These are phyloP conservation scores for Poecilia latipinna DNA, from an alignment of 2,113 vertebrate genomes.

Conservation along the genomic window DNA sequence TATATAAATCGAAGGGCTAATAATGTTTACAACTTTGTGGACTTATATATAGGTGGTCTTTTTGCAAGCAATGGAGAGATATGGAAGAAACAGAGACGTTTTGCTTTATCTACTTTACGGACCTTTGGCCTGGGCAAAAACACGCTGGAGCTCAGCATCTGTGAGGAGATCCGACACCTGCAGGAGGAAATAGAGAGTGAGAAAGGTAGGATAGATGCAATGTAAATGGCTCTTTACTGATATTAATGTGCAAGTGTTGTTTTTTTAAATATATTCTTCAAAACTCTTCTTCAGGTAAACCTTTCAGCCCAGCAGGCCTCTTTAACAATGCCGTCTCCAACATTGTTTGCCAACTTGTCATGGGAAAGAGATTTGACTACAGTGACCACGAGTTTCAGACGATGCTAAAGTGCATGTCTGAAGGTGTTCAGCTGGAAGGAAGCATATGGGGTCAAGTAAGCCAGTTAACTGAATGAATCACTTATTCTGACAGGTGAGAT, in stretches of 20 bases:
- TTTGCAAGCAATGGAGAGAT: conserved; percentile 69
- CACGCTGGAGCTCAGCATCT: conserved; percentile 59
- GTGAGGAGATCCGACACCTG: conserved; percentile 22
- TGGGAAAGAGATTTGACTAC: conserved; percentile 85
- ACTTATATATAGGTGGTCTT: conserved; percentile 60
- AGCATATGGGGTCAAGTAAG: conserved; percentile 5
- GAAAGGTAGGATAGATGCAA: not conserved
- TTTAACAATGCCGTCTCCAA: conserved; percentile 83
- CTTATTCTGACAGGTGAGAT: not conserved
- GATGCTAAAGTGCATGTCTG: conserved; percentile 75
- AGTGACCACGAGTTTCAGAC: conserved; percentile 78
- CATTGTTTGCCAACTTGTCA: conserved; percentile 85
- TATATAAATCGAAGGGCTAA: not conserved
- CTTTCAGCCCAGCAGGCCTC: conserved; percentile 4
- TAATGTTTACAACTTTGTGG: not conserved
- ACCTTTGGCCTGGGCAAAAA: conserved; percentile 84
- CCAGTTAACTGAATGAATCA: not conserved
- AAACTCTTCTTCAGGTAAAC: not conserved
- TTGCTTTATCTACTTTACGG: conserved; percentile 78
- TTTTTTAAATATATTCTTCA: not conserved
- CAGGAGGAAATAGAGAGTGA: conserved; percentile 18
- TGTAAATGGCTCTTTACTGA: not conserved
- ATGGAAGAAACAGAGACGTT: conserved; percentile 82
- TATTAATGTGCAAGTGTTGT: not conserved
- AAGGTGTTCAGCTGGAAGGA: conserved; percentile 31